These are phyloP conservation scores for Nesoenas mayeri DNA, from an alignment of 2,113 vertebrate species.

Conservation along the genomic window DNA sequence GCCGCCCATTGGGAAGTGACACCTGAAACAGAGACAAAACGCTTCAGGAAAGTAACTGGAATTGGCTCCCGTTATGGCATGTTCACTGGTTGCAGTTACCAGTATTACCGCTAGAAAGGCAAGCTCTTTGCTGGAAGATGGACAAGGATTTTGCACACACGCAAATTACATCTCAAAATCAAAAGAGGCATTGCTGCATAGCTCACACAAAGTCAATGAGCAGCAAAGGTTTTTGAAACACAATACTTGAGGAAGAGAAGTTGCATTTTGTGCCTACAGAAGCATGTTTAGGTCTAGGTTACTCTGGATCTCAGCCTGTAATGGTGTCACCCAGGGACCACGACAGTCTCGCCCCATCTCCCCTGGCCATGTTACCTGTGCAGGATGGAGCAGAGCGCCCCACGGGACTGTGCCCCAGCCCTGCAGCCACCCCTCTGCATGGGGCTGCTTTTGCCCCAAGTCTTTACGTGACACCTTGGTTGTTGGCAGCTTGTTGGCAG, in stretches of 20 bases:
- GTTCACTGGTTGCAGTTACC: background rate
- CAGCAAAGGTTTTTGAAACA: background rate
- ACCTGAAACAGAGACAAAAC: background rate
- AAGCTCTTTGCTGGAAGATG: fast-evolving
- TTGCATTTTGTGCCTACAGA: background rate
- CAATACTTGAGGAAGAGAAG: background rate
- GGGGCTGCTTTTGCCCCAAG: background rate
- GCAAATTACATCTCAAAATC: background rate
- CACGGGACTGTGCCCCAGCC: background rate
- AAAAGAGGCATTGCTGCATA: fast-evolving
- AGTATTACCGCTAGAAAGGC: too few relatives aligned
- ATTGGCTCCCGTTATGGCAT: fast-evolving
- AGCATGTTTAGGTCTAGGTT: background rate
- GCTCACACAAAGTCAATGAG: background rate
- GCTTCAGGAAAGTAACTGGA: fast-evolving
- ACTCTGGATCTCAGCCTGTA: background rate
- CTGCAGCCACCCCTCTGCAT: background rate
- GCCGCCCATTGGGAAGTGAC: background rate
- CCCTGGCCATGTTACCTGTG: background rate
- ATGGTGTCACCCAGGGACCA: background rate
- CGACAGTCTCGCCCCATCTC: fast-evolving
- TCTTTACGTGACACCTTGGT: fast-evolving
- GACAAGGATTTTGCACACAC: background rate
- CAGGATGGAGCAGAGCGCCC: too few relatives aligned
- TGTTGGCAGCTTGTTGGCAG: background rate